Conservation (phyloP, 2,888 invertebrate genomes). For the Nezara viridula region DNA sequence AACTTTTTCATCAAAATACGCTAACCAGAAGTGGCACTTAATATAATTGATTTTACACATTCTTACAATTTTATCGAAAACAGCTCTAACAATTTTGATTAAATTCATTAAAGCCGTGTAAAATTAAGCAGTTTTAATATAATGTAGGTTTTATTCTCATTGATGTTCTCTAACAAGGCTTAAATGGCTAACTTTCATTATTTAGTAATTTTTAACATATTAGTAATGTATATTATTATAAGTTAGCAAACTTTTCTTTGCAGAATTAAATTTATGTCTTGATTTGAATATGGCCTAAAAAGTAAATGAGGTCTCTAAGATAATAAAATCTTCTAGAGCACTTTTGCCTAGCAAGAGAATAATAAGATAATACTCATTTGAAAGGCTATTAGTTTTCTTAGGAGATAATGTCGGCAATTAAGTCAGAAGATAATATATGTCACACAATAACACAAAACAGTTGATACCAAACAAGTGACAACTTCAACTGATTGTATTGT, state of each 20-base stretch:
- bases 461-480: background rate
- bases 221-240: background rate
- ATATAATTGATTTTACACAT: no score
- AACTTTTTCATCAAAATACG: no score
- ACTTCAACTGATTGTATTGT: background rate
- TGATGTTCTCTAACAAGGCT: no score
- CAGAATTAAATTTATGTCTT: no score
- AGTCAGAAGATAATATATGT: constrained; percentile 29
- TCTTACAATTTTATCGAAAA: no score
- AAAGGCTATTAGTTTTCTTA: constrained; percentile 9
- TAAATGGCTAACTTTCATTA: no score
- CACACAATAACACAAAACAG: background rate
- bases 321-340: constrained; percentile 21
- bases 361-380: constrained; percentile 9
- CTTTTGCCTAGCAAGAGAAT: background rate
- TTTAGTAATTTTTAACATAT: no score
- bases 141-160: no score
- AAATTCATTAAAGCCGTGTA: no score
- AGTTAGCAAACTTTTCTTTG: background rate
- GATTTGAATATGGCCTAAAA: background rate
- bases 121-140: no score
- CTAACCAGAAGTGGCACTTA: no score
- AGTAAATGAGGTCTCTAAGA: constrained; percentile 35
- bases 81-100: no score
- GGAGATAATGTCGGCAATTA: background rate